phyloP scores from a whole-genome alignment of 1,140 invertebrate species.

The Potamilus streckersoni region DNA sequence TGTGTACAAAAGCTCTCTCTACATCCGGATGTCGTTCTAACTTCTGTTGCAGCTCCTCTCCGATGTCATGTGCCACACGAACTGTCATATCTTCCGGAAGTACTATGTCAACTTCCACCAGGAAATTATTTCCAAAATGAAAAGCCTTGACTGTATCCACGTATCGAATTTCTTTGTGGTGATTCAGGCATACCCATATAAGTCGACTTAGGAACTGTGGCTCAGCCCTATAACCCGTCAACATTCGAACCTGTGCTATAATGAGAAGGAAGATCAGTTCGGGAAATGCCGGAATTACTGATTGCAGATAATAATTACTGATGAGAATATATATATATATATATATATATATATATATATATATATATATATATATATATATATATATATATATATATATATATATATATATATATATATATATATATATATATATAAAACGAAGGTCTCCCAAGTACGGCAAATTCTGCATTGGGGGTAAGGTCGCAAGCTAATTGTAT shows the following conservation, averaged over 20 bases:
- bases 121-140: slow-evolving; percentile 68
- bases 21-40: slow-evolving; percentile 68
- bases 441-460: no score
- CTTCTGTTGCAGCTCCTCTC: slow-evolving; percentile 67
- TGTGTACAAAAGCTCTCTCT: slow-evolving; percentile 70
- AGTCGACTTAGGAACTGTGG: slow-evolving; percentile 63
- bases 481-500: no score
- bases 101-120: slow-evolving; percentile 67
- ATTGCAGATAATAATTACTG: no score
- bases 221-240: slow-evolving; percentile 63
- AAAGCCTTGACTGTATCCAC: slow-evolving; percentile 71
- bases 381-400: no score
- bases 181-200: slow-evolving; percentile 65
- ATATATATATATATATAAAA: no score
- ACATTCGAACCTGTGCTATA: slow-evolving; percentile 61
- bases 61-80: slow-evolving; percentile 67
- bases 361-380: no score
- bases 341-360: no score
- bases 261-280: slow-evolving; percentile 2
- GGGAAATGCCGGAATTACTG: not conserved
- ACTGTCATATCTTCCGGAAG: slow-evolving; percentile 66
- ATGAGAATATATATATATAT: no score
- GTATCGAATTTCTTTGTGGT: slow-evolving; percentile 62
- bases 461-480: no score
- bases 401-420: no score